Conservation (phyloP, 2,888 invertebrate genomes). For the Andrena hattorfiana region DNA sequence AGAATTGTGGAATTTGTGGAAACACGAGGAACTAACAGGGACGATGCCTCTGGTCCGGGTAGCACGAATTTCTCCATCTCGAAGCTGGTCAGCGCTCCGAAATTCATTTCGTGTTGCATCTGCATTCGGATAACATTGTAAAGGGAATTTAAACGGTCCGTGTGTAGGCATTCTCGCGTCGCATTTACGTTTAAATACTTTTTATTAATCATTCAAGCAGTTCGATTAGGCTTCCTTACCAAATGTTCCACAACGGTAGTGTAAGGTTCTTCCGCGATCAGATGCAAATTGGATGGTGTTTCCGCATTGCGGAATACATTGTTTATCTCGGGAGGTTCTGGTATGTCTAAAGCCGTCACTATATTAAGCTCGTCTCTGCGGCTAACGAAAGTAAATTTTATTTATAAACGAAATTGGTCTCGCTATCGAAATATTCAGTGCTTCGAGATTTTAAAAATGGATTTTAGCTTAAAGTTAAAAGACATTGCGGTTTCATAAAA, state of each 20-base stretch:
- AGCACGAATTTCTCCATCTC: slow-evolving; percentile 51
- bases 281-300: background rate
- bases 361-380: background rate
- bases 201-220: background rate
- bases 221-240: slow-evolving; percentile 28
- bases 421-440: background rate
- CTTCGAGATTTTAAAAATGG: background rate
- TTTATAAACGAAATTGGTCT: background rate
- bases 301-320: background rate
- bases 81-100: slow-evolving; percentile 56
- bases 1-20: background rate
- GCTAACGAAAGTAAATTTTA: background rate
- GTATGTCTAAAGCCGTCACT: background rate
- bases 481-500: no score
- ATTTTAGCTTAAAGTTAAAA: no score
- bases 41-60: background rate
- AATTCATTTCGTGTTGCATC: slow-evolving; percentile 51
- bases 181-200: background rate
- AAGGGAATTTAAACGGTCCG: background rate
- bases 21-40: slow-evolving; percentile 41
- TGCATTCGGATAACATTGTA: slow-evolving; percentile 22
- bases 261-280: slow-evolving; percentile 34
- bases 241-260: background rate
- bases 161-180: background rate
- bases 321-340: background rate